Evolutionary conservation across 2,888 invertebrate genomes (phyloP).

Genomic region (Troides helena): DNA sequence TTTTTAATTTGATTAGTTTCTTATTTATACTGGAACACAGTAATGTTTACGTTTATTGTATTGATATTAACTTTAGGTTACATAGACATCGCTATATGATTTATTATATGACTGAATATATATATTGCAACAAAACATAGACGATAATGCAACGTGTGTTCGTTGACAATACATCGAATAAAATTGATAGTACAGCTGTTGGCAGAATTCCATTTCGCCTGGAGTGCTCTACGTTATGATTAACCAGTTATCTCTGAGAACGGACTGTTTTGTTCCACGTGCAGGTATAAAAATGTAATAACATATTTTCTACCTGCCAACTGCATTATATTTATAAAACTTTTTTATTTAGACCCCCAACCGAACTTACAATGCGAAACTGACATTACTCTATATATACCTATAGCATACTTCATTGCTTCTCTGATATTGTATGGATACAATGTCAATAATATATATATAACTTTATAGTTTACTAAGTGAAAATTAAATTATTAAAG

Average conservation of each 20-base stretch:
- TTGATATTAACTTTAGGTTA: neutral
- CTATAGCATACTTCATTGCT: too few species aligned
- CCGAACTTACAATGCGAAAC: too few species aligned
- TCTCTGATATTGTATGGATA: too few species aligned
- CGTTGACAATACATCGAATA: constrained; percentile 9
- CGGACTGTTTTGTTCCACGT: constrained; percentile 3
- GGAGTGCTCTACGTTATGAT: constrained; percentile 18
- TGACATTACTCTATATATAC: too few species aligned
- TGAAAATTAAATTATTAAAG: too few species aligned
- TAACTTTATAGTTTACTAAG: too few species aligned
- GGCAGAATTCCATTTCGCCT: constrained; percentile 19
- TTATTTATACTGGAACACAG: too few species aligned
- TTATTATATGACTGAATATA: neutral
- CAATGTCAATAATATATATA: too few species aligned
- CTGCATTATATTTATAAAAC: neutral
- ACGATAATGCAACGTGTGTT: neutral
- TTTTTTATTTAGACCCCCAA: too few species aligned
- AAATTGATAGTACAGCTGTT: constrained; percentile 17
- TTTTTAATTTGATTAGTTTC: too few species aligned
- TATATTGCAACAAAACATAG: neutral
- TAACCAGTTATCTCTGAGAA: constrained; percentile 11
- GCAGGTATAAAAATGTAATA: constrained; percentile 10
- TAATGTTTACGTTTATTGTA: neutral
- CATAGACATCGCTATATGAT: neutral
- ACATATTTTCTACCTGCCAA: neutral